A percentile compares a stretch with the other conserved stretches of the same genome.
Evolutionary conservation across 2,113 vertebrate genomes (phyloP).

Genomic region (Actenoides lindsayi): DNA sequence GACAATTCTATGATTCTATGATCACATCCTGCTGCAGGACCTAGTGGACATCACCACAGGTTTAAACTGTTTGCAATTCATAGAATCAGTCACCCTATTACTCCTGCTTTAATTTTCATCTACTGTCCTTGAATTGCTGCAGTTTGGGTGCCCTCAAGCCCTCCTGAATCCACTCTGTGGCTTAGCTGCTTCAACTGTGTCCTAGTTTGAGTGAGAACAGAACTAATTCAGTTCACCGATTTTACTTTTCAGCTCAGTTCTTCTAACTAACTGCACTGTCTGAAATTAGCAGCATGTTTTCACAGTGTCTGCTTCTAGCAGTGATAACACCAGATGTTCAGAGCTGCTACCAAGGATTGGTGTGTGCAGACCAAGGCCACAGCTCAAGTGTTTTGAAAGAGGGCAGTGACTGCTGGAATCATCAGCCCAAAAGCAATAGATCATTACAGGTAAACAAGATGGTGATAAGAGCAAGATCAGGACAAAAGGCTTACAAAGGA

Average conservation of each 20-base stretch:
- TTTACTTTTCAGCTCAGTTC: no score
- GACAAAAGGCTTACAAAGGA: background rate
- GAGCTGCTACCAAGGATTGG: no score
- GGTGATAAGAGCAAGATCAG: background rate
- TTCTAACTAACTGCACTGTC: no score
- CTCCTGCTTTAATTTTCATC: background rate
- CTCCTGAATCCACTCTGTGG: background rate
- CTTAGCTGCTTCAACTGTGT: background rate
- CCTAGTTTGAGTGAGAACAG: background rate
- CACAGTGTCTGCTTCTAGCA: no score
- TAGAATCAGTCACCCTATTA: background rate
- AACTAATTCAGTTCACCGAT: no score
- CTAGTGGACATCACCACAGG: background rate
- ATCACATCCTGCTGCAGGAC: background rate
- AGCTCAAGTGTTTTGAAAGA: background rate
- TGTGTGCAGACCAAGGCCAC: no score
- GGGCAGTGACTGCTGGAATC: background rate
- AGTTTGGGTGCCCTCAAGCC: background rate
- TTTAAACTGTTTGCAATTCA: background rate
- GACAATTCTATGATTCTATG: background rate
- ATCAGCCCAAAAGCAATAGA: background rate
- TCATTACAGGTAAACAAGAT: background rate
- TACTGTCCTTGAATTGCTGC: background rate
- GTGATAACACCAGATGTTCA: no score
- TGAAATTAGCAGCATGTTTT: no score